Evolutionary conservation across 1,140 invertebrate species (phyloP), one percentile per base, ranked within the genome.

Genomic region (Leptopilina clavipes): DNA sequence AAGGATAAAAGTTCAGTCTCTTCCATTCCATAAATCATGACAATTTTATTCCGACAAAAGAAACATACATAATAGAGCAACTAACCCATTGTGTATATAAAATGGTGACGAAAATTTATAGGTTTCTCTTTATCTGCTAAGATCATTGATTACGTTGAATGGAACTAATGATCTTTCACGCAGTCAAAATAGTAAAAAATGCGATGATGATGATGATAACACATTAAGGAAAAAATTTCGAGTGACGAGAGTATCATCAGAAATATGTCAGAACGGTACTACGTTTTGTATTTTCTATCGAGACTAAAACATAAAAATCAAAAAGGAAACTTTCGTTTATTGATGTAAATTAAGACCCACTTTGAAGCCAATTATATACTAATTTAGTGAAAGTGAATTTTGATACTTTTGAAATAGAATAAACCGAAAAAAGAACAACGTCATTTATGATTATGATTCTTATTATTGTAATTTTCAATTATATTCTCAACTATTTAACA

Each of bases 91-190:
- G 17, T 72, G 18, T 12, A 72, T 48, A 19, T 71, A 40, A 52
- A 52, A 48, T 31, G 19, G 52, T 59, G 14, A 44, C 40, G 19
- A 25, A 74, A 25, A 65, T 65, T 65, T 65, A 65, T 65, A 22
- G n/a, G 22, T 22, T n/a, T 22, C 12, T 59, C 25, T 65, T 31
- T 31, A 31, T 65, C 22, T 31, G 3, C 2, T 19, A 14, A 1
- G 59, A 65, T 65, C 25, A 65, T 6, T 65, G 59, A 65, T 65
- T 31, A 65, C 14, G 22, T 65, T 65, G 59, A 65, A 65, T 65
- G 12, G 6, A 12, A 37, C 59, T 65, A 31, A 65, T 65, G 59
- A 31, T 22, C 22, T 65, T 31, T 31, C 25, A n/a, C n/a, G n/a
- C n/a, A 31, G 59, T 65, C 59, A 65, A 31, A 31, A 65, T 65